Evolutionary conservation across 2,888 invertebrate species (phyloP).

Genomic region (Druceiella hillmani): DNA sequence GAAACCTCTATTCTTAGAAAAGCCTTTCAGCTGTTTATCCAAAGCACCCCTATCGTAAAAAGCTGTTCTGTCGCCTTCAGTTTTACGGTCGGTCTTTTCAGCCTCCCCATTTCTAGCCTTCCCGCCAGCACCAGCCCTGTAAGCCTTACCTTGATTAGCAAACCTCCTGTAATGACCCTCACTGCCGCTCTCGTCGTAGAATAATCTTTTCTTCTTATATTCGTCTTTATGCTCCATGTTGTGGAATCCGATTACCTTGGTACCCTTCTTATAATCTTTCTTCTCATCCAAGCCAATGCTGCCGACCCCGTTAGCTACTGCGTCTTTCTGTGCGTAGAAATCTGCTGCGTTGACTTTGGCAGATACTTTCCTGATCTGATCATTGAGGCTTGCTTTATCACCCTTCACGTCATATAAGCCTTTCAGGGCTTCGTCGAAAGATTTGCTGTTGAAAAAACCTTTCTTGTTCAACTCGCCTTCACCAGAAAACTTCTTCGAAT

Average conservation of each 20-base stretch:
- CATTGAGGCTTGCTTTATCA: constrained; percentile 35
- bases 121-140: constrained; percentile 40
- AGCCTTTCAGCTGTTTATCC: constrained; percentile 44
- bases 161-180: constrained; percentile 47
- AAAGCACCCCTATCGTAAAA: constrained; percentile 47
- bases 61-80: constrained; percentile 35
- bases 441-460: constrained; percentile 17
- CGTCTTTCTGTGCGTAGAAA: constrained; percentile 38
- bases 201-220: constrained; percentile 54
- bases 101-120: constrained; percentile 32
- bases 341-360: constrained; percentile 38
- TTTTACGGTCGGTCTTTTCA: no score
- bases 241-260: constrained; percentile 53
- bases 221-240: constrained; percentile 56
- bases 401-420: constrained; percentile 33
- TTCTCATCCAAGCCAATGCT: constrained; percentile 41
- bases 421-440: constrained; percentile 31
- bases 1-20: constrained; percentile 42
- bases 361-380: constrained; percentile 31
- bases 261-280: constrained; percentile 49
- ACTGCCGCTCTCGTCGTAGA: constrained; percentile 52
- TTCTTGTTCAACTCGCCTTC: constrained; percentile 22
- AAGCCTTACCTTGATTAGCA: constrained; percentile 45
- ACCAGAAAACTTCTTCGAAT: constrained; percentile 32
- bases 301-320: constrained; percentile 35